Percentiles rank a stretch among this genome's conserved stretches.
These are phyloP conservation scores for Cheilosia soror DNA, from an alignment of 2,888 invertebrate genomes.

Conservation along the genomic window DNA sequence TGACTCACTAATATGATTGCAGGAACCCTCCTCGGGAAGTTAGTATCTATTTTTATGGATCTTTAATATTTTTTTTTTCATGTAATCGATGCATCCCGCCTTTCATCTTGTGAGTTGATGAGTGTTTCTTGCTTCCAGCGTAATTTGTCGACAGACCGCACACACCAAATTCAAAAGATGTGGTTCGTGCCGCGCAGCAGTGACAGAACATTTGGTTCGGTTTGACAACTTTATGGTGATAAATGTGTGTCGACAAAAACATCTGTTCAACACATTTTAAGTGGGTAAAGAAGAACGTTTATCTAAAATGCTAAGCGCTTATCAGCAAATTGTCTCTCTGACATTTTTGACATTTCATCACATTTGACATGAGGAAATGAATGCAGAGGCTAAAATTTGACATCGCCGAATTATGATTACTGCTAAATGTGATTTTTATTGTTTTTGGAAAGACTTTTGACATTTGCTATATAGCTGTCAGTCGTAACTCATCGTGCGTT, in stretches of 20 bases:
- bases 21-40: background rate
- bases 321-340: background rate
- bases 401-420: background rate
- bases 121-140: background rate
- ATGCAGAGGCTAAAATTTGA: background rate
- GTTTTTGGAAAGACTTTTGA: background rate
- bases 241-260: conserved; percentile 6
- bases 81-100: background rate
- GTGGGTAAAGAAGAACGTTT: background rate
- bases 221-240: conserved; percentile 9
- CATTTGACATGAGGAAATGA: conserved; percentile 6
- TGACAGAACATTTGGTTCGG: background rate
- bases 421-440: background rate
- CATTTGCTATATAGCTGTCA: conserved; percentile 1
- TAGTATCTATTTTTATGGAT: background rate
- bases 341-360: conserved; percentile 9
- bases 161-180: background rate
- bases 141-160: conserved; percentile 24
- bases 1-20: background rate
- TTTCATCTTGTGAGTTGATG: conserved; percentile 16
- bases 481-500: background rate
- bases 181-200: background rate
- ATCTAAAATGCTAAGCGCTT: background rate
- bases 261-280: conserved; percentile 15
- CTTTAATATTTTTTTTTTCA: background rate